These are phyloP conservation scores for Ecdyonurus torrentis DNA, from an alignment of 2,888 invertebrate genomes.

Conservation along the genomic window DNA sequence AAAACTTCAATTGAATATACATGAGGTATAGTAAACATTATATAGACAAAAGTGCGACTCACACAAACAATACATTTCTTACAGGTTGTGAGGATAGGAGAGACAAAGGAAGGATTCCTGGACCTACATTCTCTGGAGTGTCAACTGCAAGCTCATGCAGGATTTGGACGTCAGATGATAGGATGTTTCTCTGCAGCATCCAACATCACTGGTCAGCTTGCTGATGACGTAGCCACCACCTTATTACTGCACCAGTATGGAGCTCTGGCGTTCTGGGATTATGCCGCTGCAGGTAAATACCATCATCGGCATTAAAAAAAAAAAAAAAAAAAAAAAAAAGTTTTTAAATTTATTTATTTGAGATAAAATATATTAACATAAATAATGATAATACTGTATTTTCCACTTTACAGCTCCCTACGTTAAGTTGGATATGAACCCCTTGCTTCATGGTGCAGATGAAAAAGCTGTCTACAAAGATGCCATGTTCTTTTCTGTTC, in stretches of 20 bases:
- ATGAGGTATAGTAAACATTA: no score
- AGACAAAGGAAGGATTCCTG: constrained; percentile 61
- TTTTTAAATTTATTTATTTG: background rate
- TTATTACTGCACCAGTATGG: constrained; percentile 63
- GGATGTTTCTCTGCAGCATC: constrained; percentile 79
- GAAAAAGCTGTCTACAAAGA: constrained; percentile 63
- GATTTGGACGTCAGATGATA: constrained; percentile 44
- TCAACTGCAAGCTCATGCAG: constrained; percentile 40
- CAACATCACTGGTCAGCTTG: constrained; percentile 74
- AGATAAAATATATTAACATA: background rate
- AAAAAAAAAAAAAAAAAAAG: background rate
- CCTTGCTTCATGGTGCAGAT: constrained; percentile 48
- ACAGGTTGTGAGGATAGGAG: constrained; percentile 61
- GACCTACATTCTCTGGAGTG: constrained; percentile 60
- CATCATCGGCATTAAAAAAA: no score
- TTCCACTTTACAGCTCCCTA: constrained; percentile 39
- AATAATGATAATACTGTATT: background rate
- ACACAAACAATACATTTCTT: no score
- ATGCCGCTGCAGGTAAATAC: constrained; percentile 51
- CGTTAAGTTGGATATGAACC: constrained; percentile 69
- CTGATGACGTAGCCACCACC: constrained; percentile 69
- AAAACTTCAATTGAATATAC: no score
- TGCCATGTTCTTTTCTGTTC: constrained; percentile 74
- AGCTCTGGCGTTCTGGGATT: constrained; percentile 80
- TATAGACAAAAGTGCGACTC: no score